Conservation (phyloP, 2,797 vertebrate species). For the Podarcis siculus region DNA sequence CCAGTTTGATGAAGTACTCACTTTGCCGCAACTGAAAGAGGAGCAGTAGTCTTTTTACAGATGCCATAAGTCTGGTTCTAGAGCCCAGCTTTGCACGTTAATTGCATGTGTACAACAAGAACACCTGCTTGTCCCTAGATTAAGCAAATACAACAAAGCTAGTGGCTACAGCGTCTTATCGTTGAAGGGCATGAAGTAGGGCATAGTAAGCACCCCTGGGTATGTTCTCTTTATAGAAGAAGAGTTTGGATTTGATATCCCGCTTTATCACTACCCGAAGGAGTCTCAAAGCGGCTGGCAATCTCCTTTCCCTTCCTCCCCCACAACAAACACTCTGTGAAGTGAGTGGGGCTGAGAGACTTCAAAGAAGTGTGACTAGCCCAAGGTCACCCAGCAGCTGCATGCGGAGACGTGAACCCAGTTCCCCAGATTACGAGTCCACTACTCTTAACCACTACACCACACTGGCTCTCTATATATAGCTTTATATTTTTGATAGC, state of each 20-base stretch:
- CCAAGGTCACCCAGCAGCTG: no score
- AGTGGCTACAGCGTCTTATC: background rate
- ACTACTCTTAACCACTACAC: no score
- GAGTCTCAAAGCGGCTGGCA: no score
- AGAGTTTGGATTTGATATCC: no score
- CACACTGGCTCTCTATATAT: no score
- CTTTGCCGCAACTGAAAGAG: background rate
- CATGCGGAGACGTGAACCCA: no score
- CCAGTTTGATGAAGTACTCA: background rate
- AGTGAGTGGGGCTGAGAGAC: no score
- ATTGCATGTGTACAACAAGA: background rate
- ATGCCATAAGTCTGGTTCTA: background rate
- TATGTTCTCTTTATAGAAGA: background rate
- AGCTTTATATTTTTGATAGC: background rate
- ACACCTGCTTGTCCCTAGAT: background rate
- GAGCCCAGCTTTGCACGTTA: background rate
- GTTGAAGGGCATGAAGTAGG: background rate
- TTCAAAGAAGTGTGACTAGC: no score
- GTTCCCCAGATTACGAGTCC: no score
- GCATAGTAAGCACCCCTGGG: background rate
- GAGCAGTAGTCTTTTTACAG: background rate
- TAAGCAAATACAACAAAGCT: slow-evolving; percentile 10
- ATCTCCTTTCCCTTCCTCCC: no score
- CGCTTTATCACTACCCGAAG: no score
- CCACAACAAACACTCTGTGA: no score